Conservation (phyloP, 2,888 invertebrate genomes). For the Philhelius pedissequus region DNA sequence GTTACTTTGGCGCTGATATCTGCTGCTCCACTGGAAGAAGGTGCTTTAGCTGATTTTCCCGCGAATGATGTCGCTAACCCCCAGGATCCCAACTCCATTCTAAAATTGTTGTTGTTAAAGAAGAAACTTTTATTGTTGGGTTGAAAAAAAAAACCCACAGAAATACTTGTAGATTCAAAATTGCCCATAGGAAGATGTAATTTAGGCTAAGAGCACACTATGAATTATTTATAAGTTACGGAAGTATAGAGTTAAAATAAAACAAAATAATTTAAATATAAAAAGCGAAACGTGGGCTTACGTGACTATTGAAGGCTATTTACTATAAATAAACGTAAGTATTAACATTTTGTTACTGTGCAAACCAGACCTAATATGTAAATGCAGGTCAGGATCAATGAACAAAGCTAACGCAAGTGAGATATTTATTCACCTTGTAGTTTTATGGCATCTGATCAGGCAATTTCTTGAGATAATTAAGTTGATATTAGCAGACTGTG, state of each 20-base stretch:
- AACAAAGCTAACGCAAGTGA: no score
- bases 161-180: constrained; percentile 26
- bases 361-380: no score
- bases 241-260: constrained; percentile 15
- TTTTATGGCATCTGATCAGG: no score
- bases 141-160: constrained; percentile 23
- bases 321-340: no score
- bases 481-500: no score
- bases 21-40: constrained; percentile 55
- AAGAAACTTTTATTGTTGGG: constrained; percentile 54
- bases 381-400: no score
- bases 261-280: neutral
- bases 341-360: no score
- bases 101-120: constrained; percentile 53
- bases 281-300: neutral
- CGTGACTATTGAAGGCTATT: neutral
- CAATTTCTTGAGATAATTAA: no score
- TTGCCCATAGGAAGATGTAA: constrained; percentile 18
- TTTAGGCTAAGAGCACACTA: constrained; percentile 9
- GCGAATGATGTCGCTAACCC: constrained; percentile 47
- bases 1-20: constrained; percentile 36
- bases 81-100: constrained; percentile 40
- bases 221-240: constrained; percentile 32
- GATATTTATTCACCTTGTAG: no score
- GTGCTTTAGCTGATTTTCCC: constrained; percentile 28